Evolutionary conservation across 2,797 vertebrate genomes (phyloP).

Genomic region (Argentina silus): DNA sequence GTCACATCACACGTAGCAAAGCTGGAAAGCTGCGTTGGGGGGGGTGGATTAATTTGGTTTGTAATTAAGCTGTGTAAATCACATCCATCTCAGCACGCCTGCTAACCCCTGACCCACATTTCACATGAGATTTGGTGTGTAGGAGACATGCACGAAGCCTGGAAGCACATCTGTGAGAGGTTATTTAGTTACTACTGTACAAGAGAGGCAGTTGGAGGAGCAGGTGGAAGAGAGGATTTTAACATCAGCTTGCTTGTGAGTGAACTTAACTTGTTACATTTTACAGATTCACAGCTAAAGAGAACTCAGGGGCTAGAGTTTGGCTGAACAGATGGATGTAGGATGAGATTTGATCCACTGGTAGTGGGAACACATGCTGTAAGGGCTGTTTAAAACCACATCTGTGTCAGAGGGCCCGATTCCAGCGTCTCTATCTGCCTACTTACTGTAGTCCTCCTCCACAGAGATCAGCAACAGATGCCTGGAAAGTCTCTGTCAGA

Average conservation of each 20-base stretch:
- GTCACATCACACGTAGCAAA: not conserved
- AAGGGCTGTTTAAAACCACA: slow-evolving; percentile 27
- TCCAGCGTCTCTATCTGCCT: slow-evolving; percentile 26
- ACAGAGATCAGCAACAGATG: slow-evolving; percentile 14
- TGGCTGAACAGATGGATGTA: not conserved
- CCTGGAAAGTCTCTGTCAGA: slow-evolving; percentile 32
- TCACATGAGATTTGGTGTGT: slow-evolving; percentile 34
- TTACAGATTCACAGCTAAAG: not conserved
- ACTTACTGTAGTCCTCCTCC: slow-evolving; percentile 24
- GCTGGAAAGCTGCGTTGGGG: slow-evolving; percentile 4
- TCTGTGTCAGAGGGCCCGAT: slow-evolving; percentile 25
- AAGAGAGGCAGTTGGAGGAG: slow-evolving; percentile 1
- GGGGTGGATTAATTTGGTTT: slow-evolving; percentile 40
- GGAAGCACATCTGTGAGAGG: slow-evolving; percentile 24
- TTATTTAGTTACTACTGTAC: slow-evolving; percentile 20
- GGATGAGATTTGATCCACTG: slow-evolving; percentile 15
- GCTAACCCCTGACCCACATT: slow-evolving; percentile 23
- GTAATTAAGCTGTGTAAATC: slow-evolving; percentile 36
- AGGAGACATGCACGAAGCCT: slow-evolving; percentile 25
- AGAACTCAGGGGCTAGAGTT: not conserved
- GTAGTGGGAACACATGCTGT: slow-evolving; percentile 6
- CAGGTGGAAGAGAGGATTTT: slow-evolving; percentile 10
- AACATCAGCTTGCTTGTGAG: slow-evolving; percentile 12
- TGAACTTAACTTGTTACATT: slow-evolving; percentile 29
- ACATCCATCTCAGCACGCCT: not conserved